These are phyloP conservation scores for Anadara kagoshimensis DNA, from an alignment of 1,140 invertebrate genomes.

Conservation along the genomic window DNA sequence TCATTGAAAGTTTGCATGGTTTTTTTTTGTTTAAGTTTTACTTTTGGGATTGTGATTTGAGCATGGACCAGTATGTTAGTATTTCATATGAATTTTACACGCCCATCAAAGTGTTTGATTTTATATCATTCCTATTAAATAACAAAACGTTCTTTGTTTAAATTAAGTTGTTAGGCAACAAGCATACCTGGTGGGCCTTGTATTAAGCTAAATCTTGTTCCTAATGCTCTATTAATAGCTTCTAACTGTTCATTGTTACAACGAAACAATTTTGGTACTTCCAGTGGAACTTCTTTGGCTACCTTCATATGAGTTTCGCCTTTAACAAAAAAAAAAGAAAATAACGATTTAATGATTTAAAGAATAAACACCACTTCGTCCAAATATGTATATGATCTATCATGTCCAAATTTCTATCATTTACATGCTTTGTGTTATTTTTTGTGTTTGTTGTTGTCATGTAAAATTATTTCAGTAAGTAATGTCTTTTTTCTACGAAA, in stretches of 20 bases:
- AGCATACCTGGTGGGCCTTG: slow-evolving; percentile 64
- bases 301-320: slow-evolving; percentile 6
- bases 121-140: no score
- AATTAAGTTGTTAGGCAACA: background rate
- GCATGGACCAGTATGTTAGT: no score
- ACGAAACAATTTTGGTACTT: slow-evolving; percentile 19
- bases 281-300: slow-evolving; percentile 6
- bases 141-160: background rate
- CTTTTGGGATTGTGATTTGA: no score
- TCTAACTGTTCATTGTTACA: slow-evolving; percentile 46
- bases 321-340: slow-evolving; percentile 14
- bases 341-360: background rate
- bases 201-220: slow-evolving; percentile 52
- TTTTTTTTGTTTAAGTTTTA: no score
- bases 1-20: no score
- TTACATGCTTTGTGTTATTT: no score
- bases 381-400: background rate
- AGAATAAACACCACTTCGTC: background rate
- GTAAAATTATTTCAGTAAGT: no score
- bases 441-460: no score
- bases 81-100: no score
- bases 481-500: no score
- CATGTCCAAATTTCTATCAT: no score
- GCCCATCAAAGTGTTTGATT: no score
- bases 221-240: slow-evolving; percentile 50